Conservation (phyloP, 2,113 vertebrate species). For the Nanorana parkeri region DNA sequence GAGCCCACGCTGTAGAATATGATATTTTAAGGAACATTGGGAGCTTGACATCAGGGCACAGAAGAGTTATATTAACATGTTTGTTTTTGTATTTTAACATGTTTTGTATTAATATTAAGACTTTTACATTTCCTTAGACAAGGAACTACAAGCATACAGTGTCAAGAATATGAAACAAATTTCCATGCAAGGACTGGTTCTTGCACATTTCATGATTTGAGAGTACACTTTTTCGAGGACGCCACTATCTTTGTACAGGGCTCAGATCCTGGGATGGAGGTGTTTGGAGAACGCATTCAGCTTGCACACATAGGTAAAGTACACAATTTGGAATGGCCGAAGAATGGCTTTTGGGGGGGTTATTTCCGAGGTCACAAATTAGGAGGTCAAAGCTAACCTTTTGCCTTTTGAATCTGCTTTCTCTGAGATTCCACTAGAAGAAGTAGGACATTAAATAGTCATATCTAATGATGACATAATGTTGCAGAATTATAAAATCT, state of each 20-base stretch:
- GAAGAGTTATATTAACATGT: no score
- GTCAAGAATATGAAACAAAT: conserved; percentile 1
- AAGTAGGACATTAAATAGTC: no score
- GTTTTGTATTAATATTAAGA: neutral
- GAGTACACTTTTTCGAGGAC: neutral
- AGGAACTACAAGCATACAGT: neutral
- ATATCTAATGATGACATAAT: no score
- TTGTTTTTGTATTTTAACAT: neutral
- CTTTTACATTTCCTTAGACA: conserved; percentile 1
- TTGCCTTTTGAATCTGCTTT: no score
- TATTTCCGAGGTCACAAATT: no score
- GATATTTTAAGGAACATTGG: no score
- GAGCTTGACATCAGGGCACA: no score
- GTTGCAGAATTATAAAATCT: no score
- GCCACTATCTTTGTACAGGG: neutral
- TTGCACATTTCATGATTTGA: conserved; percentile 20
- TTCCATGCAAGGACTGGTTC: neutral
- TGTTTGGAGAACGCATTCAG: neutral
- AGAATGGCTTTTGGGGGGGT: no score
- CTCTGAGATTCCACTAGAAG: no score
- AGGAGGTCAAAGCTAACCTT: no score
- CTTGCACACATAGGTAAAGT: conserved; percentile 23
- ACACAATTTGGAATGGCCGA: neutral
- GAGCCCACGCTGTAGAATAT: no score
- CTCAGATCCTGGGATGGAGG: neutral